phyloP scores from a whole-genome alignment of 2,113 vertebrate species.

The Porphyrio hochstetteri region DNA sequence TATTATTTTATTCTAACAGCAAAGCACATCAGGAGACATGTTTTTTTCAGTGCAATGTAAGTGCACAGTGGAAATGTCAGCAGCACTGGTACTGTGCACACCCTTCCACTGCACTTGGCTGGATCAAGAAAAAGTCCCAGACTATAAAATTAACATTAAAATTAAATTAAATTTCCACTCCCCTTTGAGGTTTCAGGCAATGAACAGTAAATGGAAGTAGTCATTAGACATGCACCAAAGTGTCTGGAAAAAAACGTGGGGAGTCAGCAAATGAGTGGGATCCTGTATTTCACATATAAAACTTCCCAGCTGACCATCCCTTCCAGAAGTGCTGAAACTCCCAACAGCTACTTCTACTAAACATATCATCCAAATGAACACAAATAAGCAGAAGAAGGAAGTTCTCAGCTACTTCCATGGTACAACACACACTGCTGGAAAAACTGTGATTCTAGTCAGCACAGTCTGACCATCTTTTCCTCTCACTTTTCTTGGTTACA shows the following conservation, averaged over 20 bases:
- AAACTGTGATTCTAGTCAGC: neutral
- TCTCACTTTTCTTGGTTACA: neutral
- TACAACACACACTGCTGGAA: neutral
- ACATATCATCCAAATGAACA: neutral
- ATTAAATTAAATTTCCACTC: slow-evolving; percentile 39
- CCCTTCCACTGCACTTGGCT: neutral
- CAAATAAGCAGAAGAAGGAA: neutral
- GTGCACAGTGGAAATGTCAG: neutral
- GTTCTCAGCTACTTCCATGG: neutral
- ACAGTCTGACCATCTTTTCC: neutral
- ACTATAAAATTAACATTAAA: neutral
- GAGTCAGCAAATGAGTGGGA: neutral
- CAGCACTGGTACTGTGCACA: neutral
- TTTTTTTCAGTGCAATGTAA: neutral
- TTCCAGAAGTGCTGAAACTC: neutral
- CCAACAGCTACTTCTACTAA: neutral
- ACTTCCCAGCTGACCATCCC: neutral
- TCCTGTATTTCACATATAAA: neutral
- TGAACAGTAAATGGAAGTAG: slow-evolving; percentile 40
- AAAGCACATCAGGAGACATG: neutral
- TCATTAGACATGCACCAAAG: neutral
- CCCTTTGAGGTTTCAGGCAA: slow-evolving; percentile 41
- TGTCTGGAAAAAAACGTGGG: neutral
- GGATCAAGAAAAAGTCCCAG: neutral
- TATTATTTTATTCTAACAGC: neutral